phyloP scores from a whole-genome alignment of 2,797 vertebrate genomes.

The Gallinago nigripennis region DNA sequence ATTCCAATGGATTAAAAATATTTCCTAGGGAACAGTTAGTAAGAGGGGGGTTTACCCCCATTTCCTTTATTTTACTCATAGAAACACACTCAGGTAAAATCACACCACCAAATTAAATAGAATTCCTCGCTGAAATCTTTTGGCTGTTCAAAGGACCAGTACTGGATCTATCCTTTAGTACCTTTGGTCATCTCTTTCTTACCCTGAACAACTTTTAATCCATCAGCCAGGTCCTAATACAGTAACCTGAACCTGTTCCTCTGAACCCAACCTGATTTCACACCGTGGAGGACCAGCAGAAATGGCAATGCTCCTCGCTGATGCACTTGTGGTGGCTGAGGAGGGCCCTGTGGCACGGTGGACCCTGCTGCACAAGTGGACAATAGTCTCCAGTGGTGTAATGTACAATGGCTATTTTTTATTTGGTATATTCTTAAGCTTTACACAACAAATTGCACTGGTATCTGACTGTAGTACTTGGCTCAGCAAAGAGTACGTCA shows the following conservation, averaged over 20 bases:
- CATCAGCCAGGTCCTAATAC: neutral
- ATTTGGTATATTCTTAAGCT: neutral
- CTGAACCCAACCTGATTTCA: neutral
- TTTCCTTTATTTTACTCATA: neutral
- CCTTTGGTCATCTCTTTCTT: neutral
- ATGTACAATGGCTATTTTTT: neutral
- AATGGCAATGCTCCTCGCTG: neutral
- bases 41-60: neutral
- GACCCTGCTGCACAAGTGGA: neutral
- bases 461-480: neutral
- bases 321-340: neutral
- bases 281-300: neutral
- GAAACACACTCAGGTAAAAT: neutral
- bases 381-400: accelerated
- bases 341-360: accelerated
- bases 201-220: neutral
- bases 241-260: neutral
- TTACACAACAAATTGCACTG: neutral
- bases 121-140: neutral
- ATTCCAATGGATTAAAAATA: neutral
- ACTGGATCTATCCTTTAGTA: neutral
- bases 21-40: neutral
- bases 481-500: neutral
- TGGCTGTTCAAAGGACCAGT: neutral
- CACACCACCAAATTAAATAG: neutral